Evolutionary conservation across 2,888 invertebrate genomes (phyloP).

Genomic region (Lepidochrysops patricia): DNA sequence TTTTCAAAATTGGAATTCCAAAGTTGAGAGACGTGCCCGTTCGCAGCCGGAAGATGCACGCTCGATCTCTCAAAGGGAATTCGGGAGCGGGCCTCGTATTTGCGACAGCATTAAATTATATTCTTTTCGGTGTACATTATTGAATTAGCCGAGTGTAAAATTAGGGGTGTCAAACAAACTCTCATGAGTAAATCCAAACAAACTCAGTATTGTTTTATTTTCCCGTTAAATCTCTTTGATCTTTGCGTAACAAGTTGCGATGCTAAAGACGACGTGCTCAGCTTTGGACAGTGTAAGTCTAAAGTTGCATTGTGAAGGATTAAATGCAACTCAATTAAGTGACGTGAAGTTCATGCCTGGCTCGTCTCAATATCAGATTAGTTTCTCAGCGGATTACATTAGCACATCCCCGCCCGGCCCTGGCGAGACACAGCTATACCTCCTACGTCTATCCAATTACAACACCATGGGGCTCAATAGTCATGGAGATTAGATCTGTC

Average conservation of each 20-base stretch:
- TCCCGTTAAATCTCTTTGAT: neutral
- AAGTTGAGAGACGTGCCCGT: slow-evolving; percentile 68
- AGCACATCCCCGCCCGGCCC: slow-evolving; percentile 44
- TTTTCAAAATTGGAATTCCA: slow-evolving; percentile 74
- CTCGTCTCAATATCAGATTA: slow-evolving; percentile 66
- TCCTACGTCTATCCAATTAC: slow-evolving; percentile 48
- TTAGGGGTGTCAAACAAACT: slow-evolving; percentile 34
- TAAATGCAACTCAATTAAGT: slow-evolving; percentile 68
- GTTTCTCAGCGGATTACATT: slow-evolving; percentile 62
- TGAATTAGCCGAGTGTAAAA: slow-evolving; percentile 63
- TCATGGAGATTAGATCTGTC: slow-evolving; percentile 50
- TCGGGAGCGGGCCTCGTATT: slow-evolving; percentile 62
- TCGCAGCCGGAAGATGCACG: slow-evolving; percentile 52
- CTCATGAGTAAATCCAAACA: neutral
- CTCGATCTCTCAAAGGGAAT: slow-evolving; percentile 71
- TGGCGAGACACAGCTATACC: slow-evolving; percentile 23
- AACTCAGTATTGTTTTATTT: neutral
- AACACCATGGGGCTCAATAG: slow-evolving; percentile 46
- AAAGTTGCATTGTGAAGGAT: slow-evolving; percentile 63
- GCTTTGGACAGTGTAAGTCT: slow-evolving; percentile 47
- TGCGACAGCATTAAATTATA: slow-evolving; percentile 58
- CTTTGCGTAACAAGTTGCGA: slow-evolving; percentile 6
- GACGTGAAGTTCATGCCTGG: slow-evolving; percentile 52
- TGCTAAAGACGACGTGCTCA: slow-evolving; percentile 17
- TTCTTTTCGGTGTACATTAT: slow-evolving; percentile 55